phyloP scores from a whole-genome alignment of 1,140 invertebrate genomes.

The Frieseomelitta varia region DNA sequence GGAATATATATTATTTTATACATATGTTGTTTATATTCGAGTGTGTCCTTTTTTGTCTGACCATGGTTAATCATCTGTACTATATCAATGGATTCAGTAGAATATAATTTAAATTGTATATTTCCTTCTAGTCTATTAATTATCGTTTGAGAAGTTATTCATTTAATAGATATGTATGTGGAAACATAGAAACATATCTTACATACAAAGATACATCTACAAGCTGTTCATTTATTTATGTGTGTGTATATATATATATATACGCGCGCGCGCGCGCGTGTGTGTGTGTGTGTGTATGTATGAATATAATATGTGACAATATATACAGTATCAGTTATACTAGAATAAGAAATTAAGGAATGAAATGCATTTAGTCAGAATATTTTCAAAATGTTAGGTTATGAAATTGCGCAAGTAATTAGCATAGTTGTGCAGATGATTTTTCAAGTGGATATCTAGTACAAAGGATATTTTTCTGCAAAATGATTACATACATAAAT shows the following conservation, averaged over 20 bases:
- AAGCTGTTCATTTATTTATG: not conserved
- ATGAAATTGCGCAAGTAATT: not conserved
- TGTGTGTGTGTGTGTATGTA: too few species aligned
- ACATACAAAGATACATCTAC: not conserved
- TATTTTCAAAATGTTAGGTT: not conserved
- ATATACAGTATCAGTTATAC: not conserved
- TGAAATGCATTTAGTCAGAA: not conserved
- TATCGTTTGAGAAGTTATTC: not conserved
- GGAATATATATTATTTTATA: not conserved
- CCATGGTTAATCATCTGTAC: slow-evolving; percentile 24
- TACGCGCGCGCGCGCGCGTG: too few species aligned
- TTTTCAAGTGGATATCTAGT: not conserved
- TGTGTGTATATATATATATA: too few species aligned
- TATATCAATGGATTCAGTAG: not conserved
- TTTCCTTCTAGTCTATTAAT: not conserved
- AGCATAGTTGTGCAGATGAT: not conserved
- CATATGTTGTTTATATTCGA: not conserved
- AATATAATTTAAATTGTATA: not conserved
- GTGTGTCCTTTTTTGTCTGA: not conserved
- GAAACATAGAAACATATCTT: not conserved
- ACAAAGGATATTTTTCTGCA: not conserved
- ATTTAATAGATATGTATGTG: not conserved
- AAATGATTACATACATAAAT: slow-evolving; percentile 16
- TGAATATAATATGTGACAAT: too few species aligned
- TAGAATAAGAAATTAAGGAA: not conserved